Base-by-base conservation (phyloP, 2,888 invertebrate genomes). In the Miltochrista miniata region DNA sequence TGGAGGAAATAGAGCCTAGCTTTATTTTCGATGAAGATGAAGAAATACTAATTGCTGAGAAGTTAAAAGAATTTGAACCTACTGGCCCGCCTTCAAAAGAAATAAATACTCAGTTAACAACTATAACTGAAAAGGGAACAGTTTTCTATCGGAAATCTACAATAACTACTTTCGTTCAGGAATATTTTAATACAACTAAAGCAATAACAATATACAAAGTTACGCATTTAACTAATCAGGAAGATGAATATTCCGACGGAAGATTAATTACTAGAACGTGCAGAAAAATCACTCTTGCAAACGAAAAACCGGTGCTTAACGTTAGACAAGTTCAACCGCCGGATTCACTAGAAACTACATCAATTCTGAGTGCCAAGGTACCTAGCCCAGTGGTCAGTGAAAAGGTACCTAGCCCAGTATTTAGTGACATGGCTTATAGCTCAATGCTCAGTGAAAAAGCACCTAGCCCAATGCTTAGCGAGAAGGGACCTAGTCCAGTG, bases 51-150 rank as follows among this genome's bases (percentile, higher is more conserved):
- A 50, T 65, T 40, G 63, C 65, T 41, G 67, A 68, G 43, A 57
- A 59, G 34, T 64, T 70, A 7, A 70, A 69, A 47, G 55, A 59
- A 40, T 66, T 57, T 48, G 63, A 60, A 43, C 62, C 63, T 15
- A 45, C 45, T 10, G 56, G 53, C 11, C 59, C 57, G 12, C 61
- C 60, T n/a, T 48, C 61, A 29, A 59, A 54, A 59, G 15, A 54
- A 9, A 51, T 54, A 2, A 46, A 34, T 7, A 51, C 48, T 15
- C 37, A 54, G 31, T 12, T 41, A 1, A 31, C 14, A 8, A 54
- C 53, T 9, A 12, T 56, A 0, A 51, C 42, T 39, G 54, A 58
- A 38, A 57, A 58, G 8, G 61, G 56, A 0, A 40, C 42, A 0
- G 0, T 48, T 10, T 42, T 68, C 29, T 45, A 52, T 1, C 51